phyloP scores from a whole-genome alignment of 2,797 vertebrate species.

The Triplophysa bombifrons region DNA sequence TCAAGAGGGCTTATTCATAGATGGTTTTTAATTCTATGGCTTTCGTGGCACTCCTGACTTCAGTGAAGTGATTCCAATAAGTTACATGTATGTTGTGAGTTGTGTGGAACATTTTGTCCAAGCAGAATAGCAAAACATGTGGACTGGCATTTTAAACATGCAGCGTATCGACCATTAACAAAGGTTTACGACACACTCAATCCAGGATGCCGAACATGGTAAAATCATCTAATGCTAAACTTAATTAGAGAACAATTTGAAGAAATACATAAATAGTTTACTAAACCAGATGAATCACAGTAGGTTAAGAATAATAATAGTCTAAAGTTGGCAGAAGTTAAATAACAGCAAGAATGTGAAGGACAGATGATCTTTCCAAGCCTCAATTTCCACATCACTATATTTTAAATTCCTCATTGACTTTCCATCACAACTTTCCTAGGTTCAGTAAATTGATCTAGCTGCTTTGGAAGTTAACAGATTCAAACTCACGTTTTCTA shows the following conservation, averaged over 20 bases:
- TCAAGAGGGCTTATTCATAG: slow-evolving; percentile 1
- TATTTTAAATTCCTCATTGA: too few species aligned
- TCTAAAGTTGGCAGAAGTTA: not conserved
- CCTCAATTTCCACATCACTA: not conserved
- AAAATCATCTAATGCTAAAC: not conserved
- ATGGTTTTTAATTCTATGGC: slow-evolving; percentile 19
- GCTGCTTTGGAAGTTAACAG: not conserved
- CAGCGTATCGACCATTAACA: not conserved
- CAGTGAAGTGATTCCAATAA: slow-evolving; percentile 11
- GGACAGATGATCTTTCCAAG: not conserved
- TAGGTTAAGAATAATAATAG: not conserved
- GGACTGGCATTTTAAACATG: not conserved
- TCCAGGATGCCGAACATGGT: slow-evolving; percentile 7
- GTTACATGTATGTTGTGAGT: not conserved
- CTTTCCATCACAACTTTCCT: slow-evolving; percentile 14
- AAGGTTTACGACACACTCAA: not conserved
- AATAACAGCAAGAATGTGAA: not conserved
- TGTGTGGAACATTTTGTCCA: not conserved
- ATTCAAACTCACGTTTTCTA: not conserved
- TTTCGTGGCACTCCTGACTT: not conserved
- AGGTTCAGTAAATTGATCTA: not conserved
- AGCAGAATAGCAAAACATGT: not conserved
- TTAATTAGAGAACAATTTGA: not conserved
- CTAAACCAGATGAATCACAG: not conserved
- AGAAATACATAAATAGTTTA: not conserved